Evolutionary conservation across 2,888 invertebrate genomes (phyloP).

Genomic region (Amaurobius ferox): DNA sequence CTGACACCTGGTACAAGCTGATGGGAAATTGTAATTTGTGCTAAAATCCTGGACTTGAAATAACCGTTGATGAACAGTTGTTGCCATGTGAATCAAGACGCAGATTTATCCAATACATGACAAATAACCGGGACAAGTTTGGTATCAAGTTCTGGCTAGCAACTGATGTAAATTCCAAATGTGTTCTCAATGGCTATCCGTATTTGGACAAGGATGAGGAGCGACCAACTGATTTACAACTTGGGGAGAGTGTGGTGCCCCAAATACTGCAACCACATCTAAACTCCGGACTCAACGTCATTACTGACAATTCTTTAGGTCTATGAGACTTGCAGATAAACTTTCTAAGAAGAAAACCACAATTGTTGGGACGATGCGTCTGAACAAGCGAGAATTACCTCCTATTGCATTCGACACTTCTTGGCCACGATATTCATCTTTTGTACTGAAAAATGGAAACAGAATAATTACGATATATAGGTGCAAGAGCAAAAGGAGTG

Average conservation of each 20-base stretch:
- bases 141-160: slow-evolving; percentile 31
- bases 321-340: background rate
- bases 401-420: background rate
- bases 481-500: background rate
- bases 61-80: slow-evolving; percentile 14
- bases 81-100: slow-evolving; percentile 2
- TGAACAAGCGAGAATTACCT: background rate
- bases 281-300: slow-evolving; percentile 12
- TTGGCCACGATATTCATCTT: background rate
- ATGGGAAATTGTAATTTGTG: background rate
- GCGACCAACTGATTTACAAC: background rate
- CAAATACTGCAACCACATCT: slow-evolving; percentile 2
- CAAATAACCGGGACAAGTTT: slow-evolving; percentile 28
- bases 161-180: slow-evolving; percentile 5
- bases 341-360: background rate
- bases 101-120: slow-evolving; percentile 7
- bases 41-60: background rate
- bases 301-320: slow-evolving; percentile 18
- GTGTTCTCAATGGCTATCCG: slow-evolving; percentile 19
- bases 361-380: background rate
- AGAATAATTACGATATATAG: background rate
- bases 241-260: slow-evolving; percentile 10
- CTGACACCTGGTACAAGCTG: no score
- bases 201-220: slow-evolving; percentile 6
- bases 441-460: background rate